These are phyloP conservation scores for Cataglyphis albicans DNA, from an alignment of 2,888 invertebrate genomes.

Conservation along the genomic window DNA sequence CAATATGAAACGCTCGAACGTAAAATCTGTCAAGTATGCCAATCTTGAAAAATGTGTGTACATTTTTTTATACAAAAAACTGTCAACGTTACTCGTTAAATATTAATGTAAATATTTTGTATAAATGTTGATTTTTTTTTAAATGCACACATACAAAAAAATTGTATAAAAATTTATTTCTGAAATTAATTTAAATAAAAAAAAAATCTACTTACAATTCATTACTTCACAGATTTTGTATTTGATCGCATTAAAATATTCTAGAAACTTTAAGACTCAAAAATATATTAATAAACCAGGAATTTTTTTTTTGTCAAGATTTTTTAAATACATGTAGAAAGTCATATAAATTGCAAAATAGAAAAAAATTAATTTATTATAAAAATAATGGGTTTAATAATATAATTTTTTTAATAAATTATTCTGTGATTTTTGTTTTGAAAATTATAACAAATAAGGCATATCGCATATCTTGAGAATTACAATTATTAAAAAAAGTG, in stretches of 20 bases:
- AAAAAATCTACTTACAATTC: not conserved
- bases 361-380: not conserved
- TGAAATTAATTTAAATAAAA: not conserved
- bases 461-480: not conserved
- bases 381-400: not conserved
- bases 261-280: not conserved
- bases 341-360: not conserved
- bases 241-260: not conserved
- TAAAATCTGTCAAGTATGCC: not conserved
- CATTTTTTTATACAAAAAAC: not conserved
- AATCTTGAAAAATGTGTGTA: not conserved
- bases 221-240: not conserved
- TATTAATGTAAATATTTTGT: not conserved
- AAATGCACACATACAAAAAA: not conserved
- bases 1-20: not conserved
- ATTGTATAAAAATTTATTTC: not conserved
- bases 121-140: not conserved
- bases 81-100: not conserved
- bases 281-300: not conserved
- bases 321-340: not conserved
- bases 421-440: not conserved
- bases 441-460: not conserved
- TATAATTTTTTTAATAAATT: not conserved
- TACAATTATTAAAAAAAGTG: not conserved
- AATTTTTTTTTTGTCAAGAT: not conserved